Base-by-base conservation (phyloP, 2,888 invertebrate genomes). In the Diabrotica balteata region DNA sequence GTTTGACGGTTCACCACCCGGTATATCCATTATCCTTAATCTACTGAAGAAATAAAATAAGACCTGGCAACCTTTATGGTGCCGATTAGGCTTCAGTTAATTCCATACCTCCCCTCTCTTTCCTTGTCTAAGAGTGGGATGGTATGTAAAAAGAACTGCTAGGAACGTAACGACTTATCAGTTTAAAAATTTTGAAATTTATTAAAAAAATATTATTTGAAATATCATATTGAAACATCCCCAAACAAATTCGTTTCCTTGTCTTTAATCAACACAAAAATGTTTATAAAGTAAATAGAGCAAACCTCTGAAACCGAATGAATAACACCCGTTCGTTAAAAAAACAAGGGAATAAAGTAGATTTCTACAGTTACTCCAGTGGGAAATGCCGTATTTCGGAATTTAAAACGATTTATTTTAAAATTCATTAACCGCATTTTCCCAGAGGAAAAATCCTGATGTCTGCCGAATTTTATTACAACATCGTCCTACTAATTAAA, bases 351-450 rank as follows among this genome's bases (percentile, higher is more conserved):
- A 52, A 60, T 52, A 60, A 51, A 51, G 60, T 60, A 51, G 51
- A 22, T 60, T 52, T 60, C 44, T 22, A 45, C 60, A 17, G 60
- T 52, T 60, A 44, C 51, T 51, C 52, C 51, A 52, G 10, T 9
- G 60, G 51, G 60, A 60, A 60, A 60, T 49, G n/a, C 50, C 10
- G 50, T 50, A 49, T 42, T 60, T 60, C 11, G 60, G 52, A 60
- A 60, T 60, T 60, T 60, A 52, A 44, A 42, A 57, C 55, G 54
- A 57, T 57, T 57, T 57, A 55, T 50, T 63, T 55, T 42, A 57
- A 63, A 57, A 57, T 63, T 63, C 43, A 57, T 63, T 49, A 63
- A 63, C 46, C 46, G 11, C 43, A 9, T 8, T 47, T 47, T 10
- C 47, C 47, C 47, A 47, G 47, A 47, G 10, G 47, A 32, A 32